Conservation (phyloP, 2,113 vertebrate species). For the Neopipo cinnamomea region DNA sequence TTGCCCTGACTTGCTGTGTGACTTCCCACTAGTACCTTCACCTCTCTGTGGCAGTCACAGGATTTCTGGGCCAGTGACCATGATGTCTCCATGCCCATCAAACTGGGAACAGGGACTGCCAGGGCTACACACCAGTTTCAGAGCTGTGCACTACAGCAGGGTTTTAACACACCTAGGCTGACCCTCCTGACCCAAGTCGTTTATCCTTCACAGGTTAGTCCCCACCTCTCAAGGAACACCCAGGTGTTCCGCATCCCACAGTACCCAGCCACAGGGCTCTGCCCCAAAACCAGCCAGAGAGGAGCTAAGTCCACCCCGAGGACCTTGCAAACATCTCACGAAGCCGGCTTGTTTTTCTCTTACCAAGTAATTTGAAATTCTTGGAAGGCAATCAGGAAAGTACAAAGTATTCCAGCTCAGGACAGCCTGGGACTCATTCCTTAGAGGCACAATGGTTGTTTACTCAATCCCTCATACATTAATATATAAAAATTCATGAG, state of each 20-base stretch:
- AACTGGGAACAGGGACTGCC: not conserved
- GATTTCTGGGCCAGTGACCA: not conserved
- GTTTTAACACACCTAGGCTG: not conserved
- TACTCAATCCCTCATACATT: constrained; percentile 63
- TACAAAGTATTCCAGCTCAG: constrained; percentile 69
- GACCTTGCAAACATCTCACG: not conserved
- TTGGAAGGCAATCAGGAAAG: constrained; percentile 69
- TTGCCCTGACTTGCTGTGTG: not conserved
- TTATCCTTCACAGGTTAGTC: not conserved
- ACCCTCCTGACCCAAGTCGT: not conserved
- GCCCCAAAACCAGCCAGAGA: not conserved
- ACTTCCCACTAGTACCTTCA: not conserved
- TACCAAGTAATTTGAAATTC: constrained; percentile 65
- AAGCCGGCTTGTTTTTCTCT: constrained; percentile 61
- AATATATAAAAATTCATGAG: constrained; percentile 62
- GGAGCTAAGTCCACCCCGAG: not conserved
- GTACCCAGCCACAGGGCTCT: not conserved
- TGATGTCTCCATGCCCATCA: accelerated
- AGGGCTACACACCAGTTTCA: not conserved
- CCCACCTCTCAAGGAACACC: not conserved
- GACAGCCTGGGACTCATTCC: constrained; percentile 65
- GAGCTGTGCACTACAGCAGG: not conserved
- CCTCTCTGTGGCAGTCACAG: not conserved
- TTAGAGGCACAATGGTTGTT: constrained; percentile 65
- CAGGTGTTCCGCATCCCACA: accelerated